These are phyloP conservation scores for Holacanthus passer DNA, from an alignment of 2,113 vertebrate genomes.

Conservation along the genomic window DNA sequence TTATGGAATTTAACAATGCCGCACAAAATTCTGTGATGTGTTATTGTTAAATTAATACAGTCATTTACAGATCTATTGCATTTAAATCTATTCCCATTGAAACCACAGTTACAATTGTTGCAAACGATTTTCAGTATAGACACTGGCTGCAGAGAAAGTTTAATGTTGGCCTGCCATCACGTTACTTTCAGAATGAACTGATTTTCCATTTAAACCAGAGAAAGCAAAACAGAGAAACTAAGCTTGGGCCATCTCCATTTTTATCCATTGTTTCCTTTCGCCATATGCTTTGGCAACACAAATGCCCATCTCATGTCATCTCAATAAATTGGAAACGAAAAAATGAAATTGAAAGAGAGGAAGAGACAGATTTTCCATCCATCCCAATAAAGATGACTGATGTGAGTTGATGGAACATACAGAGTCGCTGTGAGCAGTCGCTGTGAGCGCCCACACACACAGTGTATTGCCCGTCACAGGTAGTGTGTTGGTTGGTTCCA, in stretches of 20 bases:
- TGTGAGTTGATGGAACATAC: slow-evolving; percentile 57
- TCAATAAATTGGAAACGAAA: neutral
- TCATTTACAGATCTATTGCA: neutral
- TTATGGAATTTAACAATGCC: too few relatives aligned
- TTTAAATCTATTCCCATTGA: too few relatives aligned
- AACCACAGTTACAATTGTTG: neutral
- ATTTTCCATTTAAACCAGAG: neutral
- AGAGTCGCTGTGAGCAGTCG: slow-evolving; percentile 35
- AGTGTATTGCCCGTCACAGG: slow-evolving; percentile 14
- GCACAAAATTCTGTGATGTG: too few relatives aligned
- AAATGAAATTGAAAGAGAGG: slow-evolving; percentile 21
- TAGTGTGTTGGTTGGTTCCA: slow-evolving; percentile 61
- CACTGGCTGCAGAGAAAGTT: neutral
- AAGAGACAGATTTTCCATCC: slow-evolving; percentile 44
- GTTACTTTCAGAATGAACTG: neutral
- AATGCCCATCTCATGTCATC: neutral
- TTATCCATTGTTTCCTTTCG: neutral
- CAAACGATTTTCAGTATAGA: too few relatives aligned
- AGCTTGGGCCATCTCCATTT: neutral
- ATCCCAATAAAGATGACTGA: slow-evolving; percentile 53
- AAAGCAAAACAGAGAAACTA: neutral
- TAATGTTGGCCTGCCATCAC: neutral
- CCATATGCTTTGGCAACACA: neutral
- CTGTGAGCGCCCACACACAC: too few relatives aligned
- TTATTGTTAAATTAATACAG: neutral